Evolutionary conservation across 2,113 vertebrate species (phyloP).

Genomic region (Neopipo cinnamomea): DNA sequence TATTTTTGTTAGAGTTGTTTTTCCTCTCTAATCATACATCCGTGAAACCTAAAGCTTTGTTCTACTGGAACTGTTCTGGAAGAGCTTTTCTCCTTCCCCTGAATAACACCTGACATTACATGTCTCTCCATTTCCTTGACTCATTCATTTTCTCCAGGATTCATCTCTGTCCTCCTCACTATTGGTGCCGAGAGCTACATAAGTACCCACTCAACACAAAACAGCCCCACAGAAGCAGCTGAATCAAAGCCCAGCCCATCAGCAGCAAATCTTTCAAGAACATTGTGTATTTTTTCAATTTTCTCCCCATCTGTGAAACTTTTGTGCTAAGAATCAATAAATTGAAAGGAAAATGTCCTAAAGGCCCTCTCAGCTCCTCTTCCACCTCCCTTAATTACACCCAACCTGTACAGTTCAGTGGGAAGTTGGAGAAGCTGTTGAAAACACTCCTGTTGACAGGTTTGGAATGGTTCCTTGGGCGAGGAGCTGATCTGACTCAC

Average conservation of each 20-base stretch:
- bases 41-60: not conserved
- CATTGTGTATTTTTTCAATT: slow-evolving; percentile 24
- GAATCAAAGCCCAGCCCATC: slow-evolving; percentile 10
- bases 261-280: not conserved
- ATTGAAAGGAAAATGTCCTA: slow-evolving; percentile 13
- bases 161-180: not conserved
- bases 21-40: not conserved
- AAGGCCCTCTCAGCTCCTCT: not conserved
- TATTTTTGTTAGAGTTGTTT: not conserved
- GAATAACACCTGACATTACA: not conserved
- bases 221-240: not conserved
- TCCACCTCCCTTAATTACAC: slow-evolving; percentile 15
- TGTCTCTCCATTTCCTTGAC: not conserved
- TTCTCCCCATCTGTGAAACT: slow-evolving; percentile 23
- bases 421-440: not conserved
- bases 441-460: not conserved
- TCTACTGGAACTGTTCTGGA: not conserved
- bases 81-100: not conserved
- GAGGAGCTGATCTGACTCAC: not conserved
- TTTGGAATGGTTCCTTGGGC: not conserved
- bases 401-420: not conserved
- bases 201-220: not conserved
- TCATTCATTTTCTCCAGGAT: not conserved
- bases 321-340: slow-evolving; percentile 33
- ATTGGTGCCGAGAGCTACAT: not conserved